Percentiles rank a stretch among this genome's conserved stretches.
phyloP scores from a whole-genome alignment of 2,888 invertebrate genomes.

The Caenorhabditis sp. region DNA sequence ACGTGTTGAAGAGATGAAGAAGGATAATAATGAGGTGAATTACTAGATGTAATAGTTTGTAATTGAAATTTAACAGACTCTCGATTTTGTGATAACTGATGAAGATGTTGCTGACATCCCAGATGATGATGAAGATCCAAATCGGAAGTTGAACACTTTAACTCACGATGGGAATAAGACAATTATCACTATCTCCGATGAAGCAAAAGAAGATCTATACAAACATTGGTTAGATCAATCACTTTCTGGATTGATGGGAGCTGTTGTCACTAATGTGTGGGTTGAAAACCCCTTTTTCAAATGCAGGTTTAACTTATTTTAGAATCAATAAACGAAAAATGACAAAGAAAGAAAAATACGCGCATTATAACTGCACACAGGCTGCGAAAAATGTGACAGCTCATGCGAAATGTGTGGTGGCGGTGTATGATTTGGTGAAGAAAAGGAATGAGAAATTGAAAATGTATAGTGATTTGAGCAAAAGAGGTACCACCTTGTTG shows the following conservation, averaged over 20 bases:
- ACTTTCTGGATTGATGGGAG: constrained; percentile 62
- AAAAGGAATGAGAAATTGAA: constrained; percentile 26
- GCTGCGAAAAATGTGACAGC: constrained; percentile 40
- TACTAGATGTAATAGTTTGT: too few relatives aligned
- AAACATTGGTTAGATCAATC: constrained; percentile 65
- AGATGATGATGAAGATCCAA: constrained; percentile 24
- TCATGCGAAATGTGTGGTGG: constrained; percentile 53
- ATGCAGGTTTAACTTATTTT: too few relatives aligned
- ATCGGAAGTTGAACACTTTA: constrained; percentile 22
- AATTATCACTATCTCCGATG: constrained; percentile 31
- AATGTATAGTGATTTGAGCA: constrained; percentile 18
- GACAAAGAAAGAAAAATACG: constrained; percentile 27
- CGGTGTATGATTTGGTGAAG: constrained; percentile 29
- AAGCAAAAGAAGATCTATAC: constrained; percentile 43
- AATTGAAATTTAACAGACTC: too few relatives aligned
- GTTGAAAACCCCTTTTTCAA: too few relatives aligned
- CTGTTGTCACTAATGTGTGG: constrained; percentile 59
- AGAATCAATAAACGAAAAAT: constrained; percentile 33
- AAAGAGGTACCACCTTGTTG: background rate
- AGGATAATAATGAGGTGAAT: constrained; percentile 23
- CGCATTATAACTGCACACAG: constrained; percentile 39
- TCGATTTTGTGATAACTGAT: constrained; percentile 41
- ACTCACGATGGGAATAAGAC: constrained; percentile 45
- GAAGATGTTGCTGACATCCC: constrained; percentile 44
- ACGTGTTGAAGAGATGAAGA: constrained; percentile 26